phyloP scores from a whole-genome alignment of 2,888 invertebrate species.

The Hirtodrosophila cameraria region DNA sequence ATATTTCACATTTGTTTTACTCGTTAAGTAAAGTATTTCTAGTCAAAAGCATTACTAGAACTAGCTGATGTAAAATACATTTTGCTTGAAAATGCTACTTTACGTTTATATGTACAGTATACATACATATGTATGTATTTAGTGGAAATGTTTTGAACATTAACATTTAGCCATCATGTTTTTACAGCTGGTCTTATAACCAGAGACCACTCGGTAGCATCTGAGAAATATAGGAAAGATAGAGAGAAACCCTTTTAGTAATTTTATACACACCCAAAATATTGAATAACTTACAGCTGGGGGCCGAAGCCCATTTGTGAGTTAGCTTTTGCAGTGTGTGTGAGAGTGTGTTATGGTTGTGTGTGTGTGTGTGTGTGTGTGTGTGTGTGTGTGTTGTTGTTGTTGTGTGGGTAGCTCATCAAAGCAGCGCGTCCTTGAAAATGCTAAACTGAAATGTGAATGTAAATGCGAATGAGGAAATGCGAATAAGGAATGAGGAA shows the following conservation, averaged over 20 bases:
- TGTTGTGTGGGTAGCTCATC: slow-evolving; percentile 35
- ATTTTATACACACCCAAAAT: slow-evolving; percentile 59
- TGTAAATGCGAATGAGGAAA: slow-evolving; percentile 34
- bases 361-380: neutral
- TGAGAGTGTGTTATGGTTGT: neutral
- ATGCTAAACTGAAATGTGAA: slow-evolving; percentile 45
- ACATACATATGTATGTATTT: slow-evolving; percentile 30
- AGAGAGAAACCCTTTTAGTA: slow-evolving; percentile 61
- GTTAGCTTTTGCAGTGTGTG: slow-evolving; percentile 8
- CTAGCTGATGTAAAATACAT: slow-evolving; percentile 6
- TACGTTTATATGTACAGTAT: too few relatives aligned
- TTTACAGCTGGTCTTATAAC: slow-evolving; percentile 44
- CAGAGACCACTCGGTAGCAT: slow-evolving; percentile 10
- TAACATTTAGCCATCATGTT: slow-evolving; percentile 40
- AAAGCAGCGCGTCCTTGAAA: slow-evolving; percentile 55
- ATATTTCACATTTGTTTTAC: too few relatives aligned
- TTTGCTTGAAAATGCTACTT: neutral
- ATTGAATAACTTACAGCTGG: slow-evolving; percentile 54
- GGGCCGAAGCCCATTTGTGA: slow-evolving; percentile 12
- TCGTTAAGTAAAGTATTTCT: too few relatives aligned
- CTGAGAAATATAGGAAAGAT: slow-evolving; percentile 9
- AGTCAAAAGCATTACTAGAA: slow-evolving; percentile 11
- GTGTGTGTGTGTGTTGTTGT: too few relatives aligned
- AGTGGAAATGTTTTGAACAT: slow-evolving; percentile 23
- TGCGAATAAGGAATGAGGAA: too few relatives aligned